Evolutionary conservation across 2,888 invertebrate species (phyloP).

Genomic region (Aleiodes alternator): DNA sequence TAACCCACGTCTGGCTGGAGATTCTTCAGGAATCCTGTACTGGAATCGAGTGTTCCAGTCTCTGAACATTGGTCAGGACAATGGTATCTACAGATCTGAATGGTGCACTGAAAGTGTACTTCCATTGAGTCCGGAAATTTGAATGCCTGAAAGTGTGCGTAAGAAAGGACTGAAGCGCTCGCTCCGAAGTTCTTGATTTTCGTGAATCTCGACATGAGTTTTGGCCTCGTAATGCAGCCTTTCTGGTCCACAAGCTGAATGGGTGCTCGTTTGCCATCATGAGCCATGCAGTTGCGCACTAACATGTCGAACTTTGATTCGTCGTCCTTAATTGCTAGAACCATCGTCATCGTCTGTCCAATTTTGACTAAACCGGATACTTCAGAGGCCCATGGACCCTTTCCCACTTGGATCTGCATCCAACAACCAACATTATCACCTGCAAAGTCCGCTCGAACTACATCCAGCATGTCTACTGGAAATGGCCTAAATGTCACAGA

Average conservation of each 20-base stretch:
- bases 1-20: slow-evolving; percentile 81
- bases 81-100: slow-evolving; percentile 94
- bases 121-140: slow-evolving; percentile 98
- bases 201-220: slow-evolving; percentile 94
- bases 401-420: slow-evolving; percentile 98
- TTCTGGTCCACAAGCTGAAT: slow-evolving; percentile 95
- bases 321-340: slow-evolving; percentile 94
- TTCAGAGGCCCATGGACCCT: slow-evolving; percentile 96
- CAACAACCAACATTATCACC: slow-evolving; percentile 97
- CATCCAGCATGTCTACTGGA: slow-evolving; percentile 96
- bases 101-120: slow-evolving; percentile 96
- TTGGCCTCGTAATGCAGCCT: slow-evolving; percentile 94
- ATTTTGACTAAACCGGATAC: slow-evolving; percentile 96
- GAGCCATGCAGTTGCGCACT: slow-evolving; percentile 94
- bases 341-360: slow-evolving; percentile 98
- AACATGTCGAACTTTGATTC: slow-evolving; percentile 97
- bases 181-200: slow-evolving; percentile 97
- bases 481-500: slow-evolving; percentile 95
- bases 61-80: slow-evolving; percentile 95
- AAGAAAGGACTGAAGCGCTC: slow-evolving; percentile 92
- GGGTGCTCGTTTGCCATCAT: slow-evolving; percentile 94
- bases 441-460: slow-evolving; percentile 95
- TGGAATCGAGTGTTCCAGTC: slow-evolving; percentile 73
- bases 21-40: slow-evolving; percentile 77
- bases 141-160: slow-evolving; percentile 96